Evolutionary conservation across 37 sponge, comb jelly and placozoan species (phyloP), one percentile per base, ranked within the genome.

Genomic region (Diacarnus erythraeanus): DNA sequence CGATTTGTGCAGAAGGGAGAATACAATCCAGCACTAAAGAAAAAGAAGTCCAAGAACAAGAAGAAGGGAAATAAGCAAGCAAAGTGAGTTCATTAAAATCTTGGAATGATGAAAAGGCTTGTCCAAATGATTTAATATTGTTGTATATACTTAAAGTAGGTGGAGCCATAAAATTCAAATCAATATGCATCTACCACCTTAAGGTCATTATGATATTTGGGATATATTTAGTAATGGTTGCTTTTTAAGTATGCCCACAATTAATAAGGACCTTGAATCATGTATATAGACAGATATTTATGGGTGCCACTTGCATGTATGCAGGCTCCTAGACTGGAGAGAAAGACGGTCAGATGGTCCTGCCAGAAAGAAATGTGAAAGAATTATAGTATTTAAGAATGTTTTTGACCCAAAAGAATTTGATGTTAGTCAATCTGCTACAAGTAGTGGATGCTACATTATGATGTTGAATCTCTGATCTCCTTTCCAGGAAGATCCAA

Each of bases 371-470:
- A 95, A 95, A 47, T 80, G 69, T 60, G 96, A 93, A 27, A 88
- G 80, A 42, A 79, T 98, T 77, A 90, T 98, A 3, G 84, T 98
- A 34, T 74, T 98, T 60, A 81, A 91, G 61, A 76, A 91, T 72
- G 64, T 88, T 33, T 98, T 98, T 75, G 81, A 90, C 59, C 92
- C 99, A 25, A 88, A 90, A 51, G 94, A 98, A 41, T 93, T 98
- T 78, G 94, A 94, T 61, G 95, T 94, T 25, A 67, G 82, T 70
- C 34, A 35, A 26, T 65, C 3, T 10, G 18, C 3, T 5, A 67
- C 8, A 64, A 9, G 30, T 64, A 25, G n/a, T 68, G 71, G 2
- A 35, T 71, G n/a, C 25, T 9, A 27, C 8, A 25, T 3, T 29
- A 20, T 43, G 43, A 47, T 31, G 75, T 74, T 23, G 31, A 18